These are phyloP conservation scores for Phyllopteryx taeniolatus DNA, from an alignment of 2,113 vertebrate species.

Conservation along the genomic window DNA sequence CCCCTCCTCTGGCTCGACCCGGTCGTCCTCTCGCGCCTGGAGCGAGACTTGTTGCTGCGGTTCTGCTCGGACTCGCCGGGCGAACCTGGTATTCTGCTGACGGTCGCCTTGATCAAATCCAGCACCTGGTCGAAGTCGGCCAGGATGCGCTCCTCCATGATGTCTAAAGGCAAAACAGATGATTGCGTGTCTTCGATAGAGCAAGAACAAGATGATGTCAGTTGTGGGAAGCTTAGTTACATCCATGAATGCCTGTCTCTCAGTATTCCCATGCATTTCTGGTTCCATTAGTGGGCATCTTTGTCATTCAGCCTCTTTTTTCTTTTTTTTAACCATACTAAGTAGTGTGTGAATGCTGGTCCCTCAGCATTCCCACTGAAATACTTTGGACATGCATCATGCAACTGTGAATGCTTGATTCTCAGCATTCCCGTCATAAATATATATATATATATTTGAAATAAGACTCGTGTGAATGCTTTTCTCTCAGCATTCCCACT, in stretches of 20 bases:
- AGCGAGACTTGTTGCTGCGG: slow-evolving; percentile 49
- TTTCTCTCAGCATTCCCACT: background rate
- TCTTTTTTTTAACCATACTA: too few species aligned
- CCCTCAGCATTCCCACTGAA: background rate
- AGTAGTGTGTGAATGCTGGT: background rate
- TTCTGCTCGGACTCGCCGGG: slow-evolving; percentile 38
- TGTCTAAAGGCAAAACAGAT: slow-evolving; percentile 41
- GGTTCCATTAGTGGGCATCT: background rate
- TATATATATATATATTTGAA: too few species aligned
- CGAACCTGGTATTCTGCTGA: slow-evolving; percentile 82
- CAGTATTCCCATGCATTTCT: background rate
- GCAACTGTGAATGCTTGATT: too few species aligned
- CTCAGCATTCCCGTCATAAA: too few species aligned
- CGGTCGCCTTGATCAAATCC: slow-evolving; percentile 87
- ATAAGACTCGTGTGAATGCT: background rate
- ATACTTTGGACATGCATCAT: too few species aligned
- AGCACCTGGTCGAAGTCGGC: slow-evolving; percentile 79
- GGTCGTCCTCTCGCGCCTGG: slow-evolving; percentile 36
- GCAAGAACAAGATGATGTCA: background rate
- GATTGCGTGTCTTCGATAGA: background rate
- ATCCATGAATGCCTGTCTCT: background rate
- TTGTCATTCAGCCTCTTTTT: background rate
- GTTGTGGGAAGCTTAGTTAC: background rate
- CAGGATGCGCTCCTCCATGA: slow-evolving; percentile 26
- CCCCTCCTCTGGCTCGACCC: slow-evolving; percentile 46